Base-by-base conservation (phyloP, 2,113 vertebrate genomes). In the Arothron firmamentum region DNA sequence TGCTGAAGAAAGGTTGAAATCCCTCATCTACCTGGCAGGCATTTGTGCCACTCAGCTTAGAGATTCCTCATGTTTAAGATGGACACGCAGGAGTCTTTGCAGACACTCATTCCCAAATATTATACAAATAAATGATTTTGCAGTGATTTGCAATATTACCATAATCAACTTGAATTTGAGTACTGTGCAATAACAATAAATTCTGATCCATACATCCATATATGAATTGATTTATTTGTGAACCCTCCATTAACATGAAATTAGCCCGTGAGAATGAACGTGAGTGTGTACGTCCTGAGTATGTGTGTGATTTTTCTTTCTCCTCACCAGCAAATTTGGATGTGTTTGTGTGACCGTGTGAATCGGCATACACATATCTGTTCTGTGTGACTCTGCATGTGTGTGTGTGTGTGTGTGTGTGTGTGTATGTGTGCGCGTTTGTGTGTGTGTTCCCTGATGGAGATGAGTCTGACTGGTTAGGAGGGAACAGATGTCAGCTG, bases 401-500 rank as follows among this genome's bases (percentile, higher is more conserved):
- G 65, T 58, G 63, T 62, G 63, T 48, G 68, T 82, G 84, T 74
- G 80, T 77, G 83, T 80, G 63, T 62, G 65, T 51, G 68, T 73
- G 70, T 54, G 65, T 76, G 77, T 72, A 62, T 58, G 63, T 62
- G 65, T 51, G 68, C 81, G 84, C 72, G 80, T 58, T 61, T 62
- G 65, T 51, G 68, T 82, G 84, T 74, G 80, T 77, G 83, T 80
- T 89, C 87, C 93, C 92, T 93, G 92, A 93, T 93, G 92, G 91
- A 94, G 93, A 94, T 93, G 91, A 92, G 92, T 94, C 85, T 91
- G 92, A 93, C 92, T 90, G 93, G 93, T 94, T 93, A 93, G 92
- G 92, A 94, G 93, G 88, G 93, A 95, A 93, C 93, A 95, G 93
- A 97, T 96, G 93, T 97, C 94, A 94, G 91, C 91, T 91, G 90